These are phyloP conservation scores for Tyrannus savana DNA, from an alignment of 2,113 vertebrate genomes.

Conservation along the genomic window DNA sequence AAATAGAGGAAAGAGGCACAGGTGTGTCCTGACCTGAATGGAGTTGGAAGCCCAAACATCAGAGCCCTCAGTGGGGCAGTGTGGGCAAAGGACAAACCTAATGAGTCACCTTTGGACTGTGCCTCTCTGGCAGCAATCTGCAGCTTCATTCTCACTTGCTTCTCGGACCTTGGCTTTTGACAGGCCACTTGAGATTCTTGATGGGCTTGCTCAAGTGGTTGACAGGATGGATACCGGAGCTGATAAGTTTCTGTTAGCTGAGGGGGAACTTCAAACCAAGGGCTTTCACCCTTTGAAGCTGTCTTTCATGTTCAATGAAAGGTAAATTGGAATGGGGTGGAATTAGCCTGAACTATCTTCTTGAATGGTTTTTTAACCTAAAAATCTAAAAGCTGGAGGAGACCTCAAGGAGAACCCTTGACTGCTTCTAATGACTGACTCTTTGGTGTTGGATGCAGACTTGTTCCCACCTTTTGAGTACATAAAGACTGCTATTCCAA, in stretches of 20 bases:
- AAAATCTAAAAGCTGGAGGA: neutral
- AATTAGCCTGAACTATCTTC: neutral
- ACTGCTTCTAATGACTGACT: neutral
- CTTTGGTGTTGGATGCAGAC: neutral
- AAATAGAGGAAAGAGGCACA: neutral
- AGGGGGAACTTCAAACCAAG: neutral
- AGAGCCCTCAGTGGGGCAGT: neutral
- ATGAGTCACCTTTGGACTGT: neutral
- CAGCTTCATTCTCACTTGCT: neutral
- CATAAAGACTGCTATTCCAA: neutral
- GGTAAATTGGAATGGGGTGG: neutral
- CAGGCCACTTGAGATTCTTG: neutral
- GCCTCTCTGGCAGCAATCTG: neutral
- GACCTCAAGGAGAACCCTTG: neutral
- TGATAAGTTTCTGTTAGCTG: neutral
- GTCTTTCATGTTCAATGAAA: neutral
- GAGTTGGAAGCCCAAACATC: neutral
- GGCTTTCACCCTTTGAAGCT: neutral
- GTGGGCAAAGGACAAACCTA: neutral
- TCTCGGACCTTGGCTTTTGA: neutral
- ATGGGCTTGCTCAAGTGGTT: neutral
- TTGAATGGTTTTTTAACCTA: neutral
- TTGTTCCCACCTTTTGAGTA: neutral
- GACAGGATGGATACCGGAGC: neutral
- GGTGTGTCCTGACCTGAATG: rapidly evolving